Evolutionary conservation across 2,797 vertebrate genomes (phyloP).

Genomic region (Chrosomus eos): DNA sequence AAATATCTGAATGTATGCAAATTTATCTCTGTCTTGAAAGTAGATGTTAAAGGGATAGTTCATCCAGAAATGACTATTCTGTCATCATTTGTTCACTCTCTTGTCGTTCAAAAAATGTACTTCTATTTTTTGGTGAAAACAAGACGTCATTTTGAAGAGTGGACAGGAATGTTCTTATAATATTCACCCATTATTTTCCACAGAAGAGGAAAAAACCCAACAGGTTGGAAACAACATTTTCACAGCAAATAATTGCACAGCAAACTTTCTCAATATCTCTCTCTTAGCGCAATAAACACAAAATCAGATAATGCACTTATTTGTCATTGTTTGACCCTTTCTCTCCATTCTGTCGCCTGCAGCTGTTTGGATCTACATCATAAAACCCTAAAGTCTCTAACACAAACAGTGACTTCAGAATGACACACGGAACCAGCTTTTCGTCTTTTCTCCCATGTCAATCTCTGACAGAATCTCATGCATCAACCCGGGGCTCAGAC

Average conservation of each 20-base stretch:
- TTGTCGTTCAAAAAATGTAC: background rate
- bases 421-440: slow-evolving; percentile 56
- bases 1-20: slow-evolving; percentile 19
- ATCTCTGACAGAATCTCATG: slow-evolving; percentile 64
- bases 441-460: slow-evolving; percentile 64
- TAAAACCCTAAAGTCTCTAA: slow-evolving; percentile 54
- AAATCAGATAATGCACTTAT: slow-evolving; percentile 48
- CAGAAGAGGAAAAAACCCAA: background rate
- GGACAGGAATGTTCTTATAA: background rate
- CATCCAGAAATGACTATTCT: background rate
- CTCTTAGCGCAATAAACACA: background rate
- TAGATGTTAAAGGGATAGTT: background rate
- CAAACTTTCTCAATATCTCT: background rate
- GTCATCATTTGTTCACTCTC: background rate
- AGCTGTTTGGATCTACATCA: slow-evolving; percentile 50
- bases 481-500: slow-evolving; percentile 65
- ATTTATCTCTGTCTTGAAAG: background rate
- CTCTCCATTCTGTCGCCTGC: slow-evolving; percentile 42
- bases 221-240: background rate
- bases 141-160: background rate
- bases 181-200: background rate
- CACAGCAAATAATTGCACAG: background rate
- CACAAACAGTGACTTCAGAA: slow-evolving; percentile 43
- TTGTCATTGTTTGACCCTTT: slow-evolving; percentile 52
- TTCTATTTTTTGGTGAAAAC: background rate